Conservation (phyloP, 2,888 invertebrate species). For the Tetheella fluctuosa region DNA sequence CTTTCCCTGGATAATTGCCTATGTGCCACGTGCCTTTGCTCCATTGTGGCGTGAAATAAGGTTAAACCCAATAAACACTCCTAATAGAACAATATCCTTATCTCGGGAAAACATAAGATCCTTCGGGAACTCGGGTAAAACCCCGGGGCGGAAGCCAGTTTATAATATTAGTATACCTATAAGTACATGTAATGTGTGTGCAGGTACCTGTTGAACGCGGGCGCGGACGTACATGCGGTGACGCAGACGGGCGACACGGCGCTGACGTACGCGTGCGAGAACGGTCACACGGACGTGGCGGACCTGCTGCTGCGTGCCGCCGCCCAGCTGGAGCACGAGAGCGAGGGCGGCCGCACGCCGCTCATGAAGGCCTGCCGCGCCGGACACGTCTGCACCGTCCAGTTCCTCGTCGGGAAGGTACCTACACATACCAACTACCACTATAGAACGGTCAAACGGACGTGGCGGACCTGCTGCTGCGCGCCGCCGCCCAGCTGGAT, state of each 20-base stretch:
- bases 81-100: too few relatives aligned
- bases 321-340: conserved; percentile 97
- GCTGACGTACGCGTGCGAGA: conserved; percentile 98
- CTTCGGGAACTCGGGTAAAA: too few relatives aligned
- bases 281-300: conserved; percentile 98
- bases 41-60: too few relatives aligned
- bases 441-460: conserved; percentile 97
- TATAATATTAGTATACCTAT: too few relatives aligned
- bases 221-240: conserved; percentile 96
- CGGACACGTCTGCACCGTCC: conserved; percentile 97
- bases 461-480: conserved; percentile 95
- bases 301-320: conserved; percentile 95
- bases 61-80: too few relatives aligned
- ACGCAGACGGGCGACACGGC: conserved; percentile 98
- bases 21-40: too few relatives aligned
- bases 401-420: conserved; percentile 94
- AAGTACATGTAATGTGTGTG: too few relatives aligned
- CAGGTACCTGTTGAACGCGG: conserved; percentile 90
- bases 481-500: conserved; percentile 95
- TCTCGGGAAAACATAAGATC: too few relatives aligned
- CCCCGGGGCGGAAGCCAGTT: too few relatives aligned
- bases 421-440: conserved; percentile 50
- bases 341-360: conserved; percentile 98
- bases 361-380: conserved; percentile 99
- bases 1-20: too few relatives aligned